Evolutionary conservation across 1,140 invertebrate genomes (phyloP).

Genomic region (Cataglyphis hispanica): DNA sequence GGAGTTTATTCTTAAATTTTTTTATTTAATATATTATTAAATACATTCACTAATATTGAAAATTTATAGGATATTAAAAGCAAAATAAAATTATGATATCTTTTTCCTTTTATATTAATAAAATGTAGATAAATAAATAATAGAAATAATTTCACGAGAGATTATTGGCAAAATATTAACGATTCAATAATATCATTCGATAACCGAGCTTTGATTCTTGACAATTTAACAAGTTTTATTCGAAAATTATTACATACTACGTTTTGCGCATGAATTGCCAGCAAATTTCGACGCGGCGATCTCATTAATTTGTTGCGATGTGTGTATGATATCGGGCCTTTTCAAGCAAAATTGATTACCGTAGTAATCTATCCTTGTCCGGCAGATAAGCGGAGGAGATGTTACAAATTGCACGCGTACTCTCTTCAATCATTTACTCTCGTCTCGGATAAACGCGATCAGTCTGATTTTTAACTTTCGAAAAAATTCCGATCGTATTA

Average conservation of each 20-base stretch:
- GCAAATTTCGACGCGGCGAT: conserved; percentile 34
- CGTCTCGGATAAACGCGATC: conserved; percentile 54
- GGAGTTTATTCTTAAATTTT: conserved; percentile 9
- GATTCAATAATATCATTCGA: conserved; percentile 40
- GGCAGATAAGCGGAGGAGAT: conserved; percentile 24
- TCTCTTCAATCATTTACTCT: conserved; percentile 55
- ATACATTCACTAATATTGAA: conserved; percentile 11
- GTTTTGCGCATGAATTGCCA: not conserved
- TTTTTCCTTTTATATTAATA: conserved; percentile 13
- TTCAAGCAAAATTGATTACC: conserved; percentile 71
- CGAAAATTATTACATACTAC: conserved; percentile 38
- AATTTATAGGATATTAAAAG: conserved; percentile 19
- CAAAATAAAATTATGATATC: conserved; percentile 4
- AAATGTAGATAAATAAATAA: conserved; percentile 20
- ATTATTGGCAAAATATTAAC: conserved; percentile 14
- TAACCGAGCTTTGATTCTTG: conserved; percentile 42
- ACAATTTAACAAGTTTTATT: conserved; percentile 48
- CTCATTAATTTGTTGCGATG: conserved; percentile 57
- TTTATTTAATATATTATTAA: not conserved
- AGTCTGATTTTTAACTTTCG: conserved; percentile 47
- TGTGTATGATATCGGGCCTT: conserved; percentile 56
- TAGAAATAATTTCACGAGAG: conserved; percentile 31
- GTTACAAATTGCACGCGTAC: conserved; percentile 50
- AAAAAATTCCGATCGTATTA: conserved; percentile 54
- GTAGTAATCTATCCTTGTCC: conserved; percentile 55